phyloP scores from a whole-genome alignment of 2,888 invertebrate genomes.

The Linnaemya tessellans region DNA sequence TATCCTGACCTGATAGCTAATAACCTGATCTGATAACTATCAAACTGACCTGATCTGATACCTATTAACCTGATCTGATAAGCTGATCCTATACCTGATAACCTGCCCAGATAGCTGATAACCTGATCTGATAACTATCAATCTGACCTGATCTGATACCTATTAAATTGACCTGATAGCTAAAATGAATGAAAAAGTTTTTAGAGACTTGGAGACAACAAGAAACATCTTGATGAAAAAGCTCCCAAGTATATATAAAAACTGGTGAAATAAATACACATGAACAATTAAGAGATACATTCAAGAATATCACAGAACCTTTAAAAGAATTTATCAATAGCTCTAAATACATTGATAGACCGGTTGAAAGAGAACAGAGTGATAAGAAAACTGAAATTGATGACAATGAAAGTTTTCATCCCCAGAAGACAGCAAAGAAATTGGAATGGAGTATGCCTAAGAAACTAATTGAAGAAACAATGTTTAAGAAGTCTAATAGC shows the following conservation, averaged over 20 bases:
- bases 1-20: too few species aligned
- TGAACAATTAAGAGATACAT: too few species aligned
- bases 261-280: too few species aligned
- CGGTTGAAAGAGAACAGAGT: neutral
- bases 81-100: too few species aligned
- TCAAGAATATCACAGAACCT: too few species aligned
- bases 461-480: neutral
- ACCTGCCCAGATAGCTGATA: neutral
- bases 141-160: neutral
- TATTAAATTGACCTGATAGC: too few species aligned
- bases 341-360: too few species aligned
- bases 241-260: too few species aligned
- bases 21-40: too few species aligned
- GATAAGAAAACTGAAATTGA: neutral
- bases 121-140: neutral
- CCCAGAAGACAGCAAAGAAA: neutral
- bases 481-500: neutral
- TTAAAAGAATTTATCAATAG: too few species aligned
- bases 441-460: neutral
- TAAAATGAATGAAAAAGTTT: neutral
- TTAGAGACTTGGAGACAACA: neutral
- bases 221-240: too few species aligned
- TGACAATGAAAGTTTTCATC: neutral
- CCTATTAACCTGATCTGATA: neutral
- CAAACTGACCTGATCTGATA: too few species aligned